phyloP scores from a whole-genome alignment of 2,888 invertebrate species.

The Atrina japonica region DNA sequence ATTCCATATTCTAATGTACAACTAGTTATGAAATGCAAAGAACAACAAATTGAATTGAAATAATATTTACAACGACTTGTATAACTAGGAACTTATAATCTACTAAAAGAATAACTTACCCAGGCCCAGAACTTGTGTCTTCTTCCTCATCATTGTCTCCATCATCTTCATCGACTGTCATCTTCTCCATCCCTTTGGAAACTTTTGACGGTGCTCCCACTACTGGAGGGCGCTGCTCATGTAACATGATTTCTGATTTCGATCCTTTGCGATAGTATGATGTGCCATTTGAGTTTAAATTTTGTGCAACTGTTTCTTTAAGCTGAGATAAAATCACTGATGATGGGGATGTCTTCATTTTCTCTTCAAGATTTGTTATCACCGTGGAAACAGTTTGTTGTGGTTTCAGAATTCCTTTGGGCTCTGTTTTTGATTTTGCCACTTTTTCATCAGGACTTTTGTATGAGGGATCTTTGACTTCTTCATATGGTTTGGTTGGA shows the following conservation, averaged over 20 bases:
- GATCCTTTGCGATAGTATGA: constrained; percentile 69
- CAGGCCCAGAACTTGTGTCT: constrained; percentile 57
- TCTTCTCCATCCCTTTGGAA: constrained; percentile 36
- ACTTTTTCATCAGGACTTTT: not conserved
- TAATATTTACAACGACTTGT: too few relatives aligned
- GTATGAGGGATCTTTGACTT: constrained; percentile 55
- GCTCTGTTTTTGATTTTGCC: constrained; percentile 34
- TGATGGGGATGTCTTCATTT: not conserved
- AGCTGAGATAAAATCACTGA: not conserved
- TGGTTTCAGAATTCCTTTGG: constrained; percentile 50
- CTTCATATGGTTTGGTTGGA: constrained; percentile 69
- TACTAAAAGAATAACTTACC: too few relatives aligned
- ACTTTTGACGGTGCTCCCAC: constrained; percentile 65
- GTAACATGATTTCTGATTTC: constrained; percentile 54
- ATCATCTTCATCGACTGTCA: constrained; percentile 41
- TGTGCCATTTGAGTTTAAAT: constrained; percentile 38
- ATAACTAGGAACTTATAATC: too few relatives aligned
- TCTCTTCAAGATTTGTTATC: constrained; percentile 31
- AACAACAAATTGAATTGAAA: too few relatives aligned
- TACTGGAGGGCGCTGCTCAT: constrained; percentile 67
- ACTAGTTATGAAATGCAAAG: too few relatives aligned
- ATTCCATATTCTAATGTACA: too few relatives aligned
- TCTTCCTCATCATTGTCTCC: constrained; percentile 55
- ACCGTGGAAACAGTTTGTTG: constrained; percentile 52
- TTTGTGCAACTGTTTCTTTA: constrained; percentile 2